Base-by-base conservation (phyloP, 2,113 vertebrate species). In the Myotis brandtii region DNA sequence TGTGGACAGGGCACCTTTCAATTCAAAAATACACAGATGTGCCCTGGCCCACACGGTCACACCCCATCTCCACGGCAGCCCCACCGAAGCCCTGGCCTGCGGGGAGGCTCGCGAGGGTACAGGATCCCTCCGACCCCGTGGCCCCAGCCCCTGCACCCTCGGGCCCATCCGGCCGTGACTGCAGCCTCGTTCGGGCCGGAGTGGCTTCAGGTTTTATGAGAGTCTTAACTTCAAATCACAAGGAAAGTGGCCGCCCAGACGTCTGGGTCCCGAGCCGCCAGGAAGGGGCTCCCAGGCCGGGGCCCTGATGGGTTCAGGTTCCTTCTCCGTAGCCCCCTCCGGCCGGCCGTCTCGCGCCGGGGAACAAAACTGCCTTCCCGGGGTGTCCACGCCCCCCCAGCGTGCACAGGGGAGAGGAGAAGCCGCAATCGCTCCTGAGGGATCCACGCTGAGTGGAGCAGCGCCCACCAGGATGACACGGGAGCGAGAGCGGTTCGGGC, bases 141-240 rank as follows among this genome's bases (percentile, higher is more conserved):
- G 52, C 90, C 95, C 90, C 77, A 9, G 9, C 62, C 91, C 40
- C 93, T 86, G 21, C 83, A 73, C 48, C 48, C 48, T 48, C 12
- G 48, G 48, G 48, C 48, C 48, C 48, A 48, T 48, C 48, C 12
- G 48, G 48, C 48, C 48, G 12, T 48, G 48, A 0, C 21, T 1
- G 37, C 6, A 1, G 70, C 25, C 70, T 3, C 12, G 70, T 59
- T 34, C 86, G 73, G 92, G 97, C 96, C 96, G 97, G 90, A 97
- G 95, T 56, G 92, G 97, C 95, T 98, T 96, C 95, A 3, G 46
- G 84, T 93, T 97, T 98, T 96, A 97, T 97, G 98, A 96, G 7
- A 66, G 94, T 92, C 96, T 96, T 94, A 93, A 97, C 91, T 98
- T 97, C 97, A 91, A 97, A 92, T 97, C 96, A 96, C 76, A 98